phyloP scores from a whole-genome alignment of 2,113 vertebrate species.

The Uria lomvia region DNA sequence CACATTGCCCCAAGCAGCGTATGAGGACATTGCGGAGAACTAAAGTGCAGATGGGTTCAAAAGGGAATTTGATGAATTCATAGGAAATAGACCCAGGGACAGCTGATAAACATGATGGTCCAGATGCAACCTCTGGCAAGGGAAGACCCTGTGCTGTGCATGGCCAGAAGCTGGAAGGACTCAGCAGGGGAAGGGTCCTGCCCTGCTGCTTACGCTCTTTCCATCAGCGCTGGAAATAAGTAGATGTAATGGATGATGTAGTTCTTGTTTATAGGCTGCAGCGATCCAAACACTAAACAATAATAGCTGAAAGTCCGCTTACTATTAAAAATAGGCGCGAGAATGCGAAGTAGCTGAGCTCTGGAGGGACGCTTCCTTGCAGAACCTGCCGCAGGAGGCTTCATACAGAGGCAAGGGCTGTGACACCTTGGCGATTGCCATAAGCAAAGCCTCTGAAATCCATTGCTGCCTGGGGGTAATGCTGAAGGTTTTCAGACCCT shows the following conservation, averaged over 20 bases:
- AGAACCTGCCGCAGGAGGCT: conserved; percentile 13
- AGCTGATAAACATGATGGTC: not conserved
- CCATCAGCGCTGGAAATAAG: not conserved
- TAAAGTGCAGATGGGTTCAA: not conserved
- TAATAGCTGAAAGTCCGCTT: not conserved
- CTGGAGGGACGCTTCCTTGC: not conserved
- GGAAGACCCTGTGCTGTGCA: not conserved
- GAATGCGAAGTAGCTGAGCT: conserved; percentile 19
- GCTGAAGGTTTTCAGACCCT: not conserved
- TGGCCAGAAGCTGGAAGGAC: not conserved
- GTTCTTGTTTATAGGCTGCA: not conserved
- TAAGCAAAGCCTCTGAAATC: not conserved
- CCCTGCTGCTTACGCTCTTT: not conserved
- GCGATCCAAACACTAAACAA: not conserved
- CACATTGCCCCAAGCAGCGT: not conserved
- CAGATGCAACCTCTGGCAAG: not conserved
- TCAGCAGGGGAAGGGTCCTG: not conserved
- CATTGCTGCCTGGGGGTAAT: fast-evolving
- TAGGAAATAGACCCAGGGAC: not conserved
- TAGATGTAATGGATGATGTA: not conserved
- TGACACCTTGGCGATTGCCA: not conserved
- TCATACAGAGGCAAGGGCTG: not conserved
- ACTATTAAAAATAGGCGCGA: not conserved
- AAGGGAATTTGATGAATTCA: not conserved
- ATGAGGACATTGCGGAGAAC: not conserved